Base-by-base conservation (phyloP, 1,140 invertebrate species). In the Goniozus legneri region DNA sequence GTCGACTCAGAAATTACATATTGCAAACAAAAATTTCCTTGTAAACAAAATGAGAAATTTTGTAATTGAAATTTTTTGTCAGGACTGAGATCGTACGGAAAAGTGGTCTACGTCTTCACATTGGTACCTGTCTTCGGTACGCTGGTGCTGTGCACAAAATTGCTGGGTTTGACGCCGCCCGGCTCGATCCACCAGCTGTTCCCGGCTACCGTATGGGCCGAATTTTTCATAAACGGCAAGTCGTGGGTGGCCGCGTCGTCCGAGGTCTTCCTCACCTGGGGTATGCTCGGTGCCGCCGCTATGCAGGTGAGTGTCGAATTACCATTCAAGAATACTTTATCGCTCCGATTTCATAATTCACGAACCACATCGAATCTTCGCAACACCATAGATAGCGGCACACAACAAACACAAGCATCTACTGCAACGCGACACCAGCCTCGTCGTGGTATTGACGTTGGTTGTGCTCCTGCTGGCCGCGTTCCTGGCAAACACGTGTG, bases 251-350 rank as follows among this genome's bases (percentile, higher is more conserved):
- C 90, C 1, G 92, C 92, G 1, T 86, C 88, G 1, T 84, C 90
- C 64, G 92, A 95, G 75, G 84, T 85, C 1, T 94, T 95, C 65
- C 79, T 93, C 16, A 93, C 91, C 0, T 95, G 92, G 92, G 89
- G 89, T 8, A 65, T 94, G 1, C 74, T 93, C n/a, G 89, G 91
- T 1, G 85, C 89, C 2, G 89, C 89, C 36, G 80, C 88, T 38
- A 91, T 88, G 83, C 90, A 86, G 78, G 82, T 85, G 51, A 54
- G 6, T 43, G n/a, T n/a, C n/a, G n/a, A n/a, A n/a, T 8, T 7
- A 14, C 43, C 48, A 35, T 14, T 13, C 16, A 10, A 10, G 16
- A 35, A 35, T 8, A 14, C n/a, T 35, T n/a, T 4, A 14, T 35
- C 7, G n/a, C 6, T 13, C 12, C n/a, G 16, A 35, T 22, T 31